Base-by-base conservation (phyloP, 2,797 vertebrate genomes). In the Choloepus didactylus region DNA sequence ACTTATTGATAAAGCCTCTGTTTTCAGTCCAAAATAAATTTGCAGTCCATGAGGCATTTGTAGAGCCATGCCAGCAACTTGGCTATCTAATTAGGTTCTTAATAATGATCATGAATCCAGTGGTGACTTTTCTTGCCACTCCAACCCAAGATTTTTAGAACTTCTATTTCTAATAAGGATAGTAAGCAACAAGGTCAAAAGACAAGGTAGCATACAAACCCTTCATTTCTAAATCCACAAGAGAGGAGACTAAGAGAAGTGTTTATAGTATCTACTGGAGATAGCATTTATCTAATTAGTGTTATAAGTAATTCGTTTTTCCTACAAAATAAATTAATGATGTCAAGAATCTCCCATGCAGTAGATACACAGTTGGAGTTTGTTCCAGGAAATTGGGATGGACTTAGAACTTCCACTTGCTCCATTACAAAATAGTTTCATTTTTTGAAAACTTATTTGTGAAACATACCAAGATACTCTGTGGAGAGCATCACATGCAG, bases 141-240 rank as follows among this genome's bases (percentile, higher is more conserved):
- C 14, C 7, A 49, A 27, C 2, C n/a, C 18, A 56, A 44, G 49
- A 19, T n/a, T 67, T 91, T 51, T 59, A 12, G 25, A 46, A 27
- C 67, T 82, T 70, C 27, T 23, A 2, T 59, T 96, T 75, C 38
- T 38, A 66, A 41, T 10, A 27, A 5, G 0, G 5, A 16, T 0
- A 14, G 5, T 49, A 88, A 77, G 19, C n/a, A 27, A 12, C 38
- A 31, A 64, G 21, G 25, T n/a, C 31, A 6, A 6, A 38, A 76
- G 18, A 80, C 0, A 2, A 0, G 46, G 29, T 6, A 64, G 5
- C 21, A 18, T 46, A 29, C 1, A 51, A 31, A 27, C 0, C 6
- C 27, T 16, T 70, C 67, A 41, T 18, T 27, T 70, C 54, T 51
- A 83, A 51, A 38, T 41, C 44, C 35, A 51, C 0, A 5, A 27